phyloP scores from a whole-genome alignment of 2,113 vertebrate genomes.

The Strix uralensis region DNA sequence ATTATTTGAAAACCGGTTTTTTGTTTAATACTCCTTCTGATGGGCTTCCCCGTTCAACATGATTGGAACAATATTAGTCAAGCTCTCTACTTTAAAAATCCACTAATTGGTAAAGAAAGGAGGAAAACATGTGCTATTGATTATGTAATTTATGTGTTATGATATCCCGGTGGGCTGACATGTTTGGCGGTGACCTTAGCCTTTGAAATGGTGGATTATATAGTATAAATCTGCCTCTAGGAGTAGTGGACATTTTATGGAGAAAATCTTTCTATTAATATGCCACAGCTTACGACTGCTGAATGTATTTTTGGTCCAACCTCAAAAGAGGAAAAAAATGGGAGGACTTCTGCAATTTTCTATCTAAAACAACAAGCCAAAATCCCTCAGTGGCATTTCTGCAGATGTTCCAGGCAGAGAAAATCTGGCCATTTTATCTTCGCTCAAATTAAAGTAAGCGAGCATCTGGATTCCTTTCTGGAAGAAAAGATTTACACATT shows the following conservation, averaged over 20 bases:
- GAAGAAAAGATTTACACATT: not conserved
- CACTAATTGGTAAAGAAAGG: slow-evolving; percentile 19
- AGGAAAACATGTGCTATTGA: not conserved
- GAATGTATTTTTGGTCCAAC: not conserved
- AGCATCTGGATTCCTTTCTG: not conserved
- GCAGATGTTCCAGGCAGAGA: not conserved
- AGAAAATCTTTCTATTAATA: slow-evolving; percentile 10
- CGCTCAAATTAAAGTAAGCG: not conserved
- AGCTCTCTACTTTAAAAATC: not conserved
- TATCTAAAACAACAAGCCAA: not conserved
- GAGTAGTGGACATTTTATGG: not conserved
- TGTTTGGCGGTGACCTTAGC: not conserved
- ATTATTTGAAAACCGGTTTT: not conserved
- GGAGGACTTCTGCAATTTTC: not conserved
- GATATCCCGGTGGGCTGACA: not conserved
- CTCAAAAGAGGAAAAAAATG: not conserved
- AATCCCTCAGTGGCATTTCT: not conserved
- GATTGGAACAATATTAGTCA: not conserved
- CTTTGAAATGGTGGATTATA: slow-evolving; percentile 25
- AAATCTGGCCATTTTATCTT: not conserved
- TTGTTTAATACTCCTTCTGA: not conserved
- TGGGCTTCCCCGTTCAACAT: not conserved
- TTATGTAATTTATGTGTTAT: not conserved
- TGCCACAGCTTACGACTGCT: not conserved
- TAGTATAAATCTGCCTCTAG: not conserved